Base-by-base conservation (phyloP, 2,113 vertebrate genomes). In the Camarhynchus parvulus region DNA sequence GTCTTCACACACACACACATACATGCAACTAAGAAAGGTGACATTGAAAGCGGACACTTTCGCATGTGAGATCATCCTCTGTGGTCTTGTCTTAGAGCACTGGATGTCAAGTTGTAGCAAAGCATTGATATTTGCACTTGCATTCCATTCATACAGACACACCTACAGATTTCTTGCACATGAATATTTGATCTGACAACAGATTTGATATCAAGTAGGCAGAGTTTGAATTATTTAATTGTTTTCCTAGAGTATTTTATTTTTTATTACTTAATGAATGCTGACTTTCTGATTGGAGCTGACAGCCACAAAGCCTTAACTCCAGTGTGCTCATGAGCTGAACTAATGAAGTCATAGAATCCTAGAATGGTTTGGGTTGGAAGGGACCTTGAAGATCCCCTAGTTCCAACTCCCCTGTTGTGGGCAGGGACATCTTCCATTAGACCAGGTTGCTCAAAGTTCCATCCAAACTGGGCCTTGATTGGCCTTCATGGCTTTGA, bases 171-270 rank as follows among this genome's bases (percentile, higher is more conserved):
- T 90, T 91, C 82, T 93, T 94, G 58, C 9, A 33, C 92, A 96
- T 97, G 41, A 97, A 97, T 97, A 97, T 97, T 97, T 97, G 91
- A 97, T 96, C 79, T 39, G 33, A 80, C 84, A 95, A 91, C 80
- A 94, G 84, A 93, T 91, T 94, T 96, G 42, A 94, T 86, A 91
- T 88, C 95, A 97, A 94, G 76, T 77, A 91, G 73, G 73, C 27
- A 85, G 92, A 95, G 80, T 90, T 62, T 96, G 84, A 97, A 97
- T 95, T 96, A 97, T 96, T 97, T 95, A 97, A 97, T 95, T 95
- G 91, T 94, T 96, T 97, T 97, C 82, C 61, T 93, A 69, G 63
- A 93, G 76, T 88, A 80, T 96, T 96, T 96, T 96, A 93, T 93
- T 96, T 96, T 95, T 97, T 96, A 88, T 92, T 94, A 46, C 73